Evolutionary conservation across 2,113 vertebrate genomes (phyloP), one percentile per base, ranked within the genome.

Genomic region (Calonectris borealis): DNA sequence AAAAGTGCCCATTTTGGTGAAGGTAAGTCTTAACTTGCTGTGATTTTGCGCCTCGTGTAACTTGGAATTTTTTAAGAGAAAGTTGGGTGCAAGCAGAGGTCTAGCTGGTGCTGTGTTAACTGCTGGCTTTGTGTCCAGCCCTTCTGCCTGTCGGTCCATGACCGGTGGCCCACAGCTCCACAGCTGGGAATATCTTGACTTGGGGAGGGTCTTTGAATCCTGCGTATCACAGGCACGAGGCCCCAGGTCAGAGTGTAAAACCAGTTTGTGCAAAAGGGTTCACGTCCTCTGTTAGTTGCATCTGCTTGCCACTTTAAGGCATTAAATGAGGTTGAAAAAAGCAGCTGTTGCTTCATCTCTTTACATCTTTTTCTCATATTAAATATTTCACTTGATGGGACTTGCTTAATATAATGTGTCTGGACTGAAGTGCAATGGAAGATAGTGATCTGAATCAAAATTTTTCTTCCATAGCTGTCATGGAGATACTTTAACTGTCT

Each of bases 81-180:
- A 11, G 14, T 0, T 46, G 62, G 36, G 8, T 69, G 25, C 17
- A 9, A 9, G 49, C 34, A 42, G 72, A 68, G 20, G 49, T 68
- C 48, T 54, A 38, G 38, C 38, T 29, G 40, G 11, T 27, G 77
- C 16, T 55, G 4, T 19, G 16, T 31, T 81, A 55, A n/a, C 5
- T 31, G 15, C 31, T 0, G 2, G 22, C 21, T 77, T 64, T 48
- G 52, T 49, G 38, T 60, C 42, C 62, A 52, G 8, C 16, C 16
- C 68, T 72, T 18, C 21, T 72, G 32, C 38, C 25, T 2, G 4
- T 7, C 0, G 2, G 10, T 54, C 14, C 3, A 0, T 36, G 46
- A 26, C 20, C 4, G 2, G 22, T 1, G 7, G 14, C 40, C 21
- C 21, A 4, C 26, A 55, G 24, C 55, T 51, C 11, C 38, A 2